Percentiles rank a stretch among this genome's conserved stretches.
phyloP scores from a whole-genome alignment of 1,140 invertebrate species.

The Berghia stephanieae region DNA sequence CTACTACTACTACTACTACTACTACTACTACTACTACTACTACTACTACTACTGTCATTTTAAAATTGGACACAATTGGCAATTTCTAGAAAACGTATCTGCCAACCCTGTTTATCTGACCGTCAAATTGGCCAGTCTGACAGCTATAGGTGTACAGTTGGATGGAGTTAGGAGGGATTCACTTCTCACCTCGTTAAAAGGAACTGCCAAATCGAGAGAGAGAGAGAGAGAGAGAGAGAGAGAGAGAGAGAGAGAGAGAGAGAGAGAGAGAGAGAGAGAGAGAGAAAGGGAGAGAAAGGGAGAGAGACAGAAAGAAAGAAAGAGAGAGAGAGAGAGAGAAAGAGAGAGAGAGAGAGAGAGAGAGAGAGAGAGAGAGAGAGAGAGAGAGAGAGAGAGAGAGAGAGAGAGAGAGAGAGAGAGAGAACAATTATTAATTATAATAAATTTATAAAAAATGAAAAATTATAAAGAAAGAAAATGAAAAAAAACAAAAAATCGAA shows the following conservation, averaged over 20 bases:
- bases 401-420: not conserved
- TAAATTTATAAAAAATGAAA: not conserved
- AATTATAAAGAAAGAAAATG: not conserved
- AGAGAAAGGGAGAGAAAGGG: not conserved
- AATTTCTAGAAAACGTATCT: no score
- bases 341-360: conserved; percentile 1
- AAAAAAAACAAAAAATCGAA: no score
- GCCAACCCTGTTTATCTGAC: no score
- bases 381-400: not conserved
- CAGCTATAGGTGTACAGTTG: no score
- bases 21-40: no score
- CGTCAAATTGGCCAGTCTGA: no score
- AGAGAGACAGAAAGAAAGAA: no score
- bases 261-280: not conserved
- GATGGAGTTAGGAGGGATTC: not conserved
- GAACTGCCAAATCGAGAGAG: not conserved
- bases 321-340: not conserved
- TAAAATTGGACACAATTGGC: no score
- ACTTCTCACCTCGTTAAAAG: not conserved
- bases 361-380: conserved; percentile 9
- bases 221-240: not conserved
- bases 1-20: no score
- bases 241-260: not conserved
- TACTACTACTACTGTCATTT: no score
- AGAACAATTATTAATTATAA: not conserved